A percentile compares a stretch with the other conserved stretches of the same genome.
Conservation (phyloP, 2,888 invertebrate species). For the Oscheius onirici region DNA sequence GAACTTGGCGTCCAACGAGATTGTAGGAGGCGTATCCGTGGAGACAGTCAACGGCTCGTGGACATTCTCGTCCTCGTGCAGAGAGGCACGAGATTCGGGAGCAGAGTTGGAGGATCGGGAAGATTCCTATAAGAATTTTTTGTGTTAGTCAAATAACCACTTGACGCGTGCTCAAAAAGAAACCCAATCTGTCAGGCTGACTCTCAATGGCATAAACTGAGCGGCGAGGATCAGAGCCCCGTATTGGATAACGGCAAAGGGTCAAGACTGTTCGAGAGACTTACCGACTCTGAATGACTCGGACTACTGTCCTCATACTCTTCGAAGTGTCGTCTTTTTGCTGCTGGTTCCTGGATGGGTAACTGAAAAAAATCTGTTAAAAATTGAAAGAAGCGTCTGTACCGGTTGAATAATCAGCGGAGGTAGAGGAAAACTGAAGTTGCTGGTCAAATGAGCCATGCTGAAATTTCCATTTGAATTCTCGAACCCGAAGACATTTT, state of each 20-base stretch:
- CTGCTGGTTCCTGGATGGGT: background rate
- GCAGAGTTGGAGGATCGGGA: constrained; percentile 18
- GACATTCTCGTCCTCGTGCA: constrained; percentile 13
- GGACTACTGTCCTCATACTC: constrained; percentile 20
- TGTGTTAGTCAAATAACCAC: background rate
- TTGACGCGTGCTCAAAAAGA: background rate
- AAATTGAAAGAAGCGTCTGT: background rate
- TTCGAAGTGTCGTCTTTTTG: constrained; percentile 15
- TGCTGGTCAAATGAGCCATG: constrained; percentile 22
- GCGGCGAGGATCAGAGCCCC: constrained; percentile 17
- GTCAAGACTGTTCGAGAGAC: constrained; percentile 7
- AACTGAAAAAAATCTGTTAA: background rate
- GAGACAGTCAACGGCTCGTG: constrained; percentile 15
- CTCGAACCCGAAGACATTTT: constrained; percentile 26
- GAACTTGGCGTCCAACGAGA: constrained; percentile 39
- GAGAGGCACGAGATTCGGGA: constrained; percentile 20
- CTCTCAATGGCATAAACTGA: constrained; percentile 9
- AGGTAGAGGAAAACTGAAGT: constrained; percentile 8
- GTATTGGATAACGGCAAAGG: constrained; percentile 22
- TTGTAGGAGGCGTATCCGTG: constrained; percentile 22
- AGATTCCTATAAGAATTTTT: background rate
- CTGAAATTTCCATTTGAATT: background rate
- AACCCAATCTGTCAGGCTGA: constrained; percentile 6
- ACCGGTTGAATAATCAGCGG: background rate
- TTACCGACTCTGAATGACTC: constrained; percentile 25